Evolutionary conservation across 2,797 vertebrate genomes (phyloP).

Genomic region (Megalops cyprinoides): DNA sequence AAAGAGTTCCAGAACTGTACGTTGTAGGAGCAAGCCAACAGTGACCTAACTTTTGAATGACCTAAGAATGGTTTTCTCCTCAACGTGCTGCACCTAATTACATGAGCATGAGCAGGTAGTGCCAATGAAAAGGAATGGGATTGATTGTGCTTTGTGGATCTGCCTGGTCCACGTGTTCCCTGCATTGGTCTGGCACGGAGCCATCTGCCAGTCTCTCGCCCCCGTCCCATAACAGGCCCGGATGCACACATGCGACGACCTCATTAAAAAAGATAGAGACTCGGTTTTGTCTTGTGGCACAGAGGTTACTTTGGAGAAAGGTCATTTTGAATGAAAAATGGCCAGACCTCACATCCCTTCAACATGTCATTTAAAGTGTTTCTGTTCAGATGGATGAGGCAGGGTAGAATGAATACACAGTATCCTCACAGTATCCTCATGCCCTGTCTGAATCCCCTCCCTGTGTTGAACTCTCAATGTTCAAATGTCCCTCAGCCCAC

Average conservation of each 20-base stretch:
- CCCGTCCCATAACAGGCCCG: background rate
- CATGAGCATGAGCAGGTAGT: too few relatives aligned
- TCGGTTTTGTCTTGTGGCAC: background rate
- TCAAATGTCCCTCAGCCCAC: background rate
- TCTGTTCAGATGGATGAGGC: background rate
- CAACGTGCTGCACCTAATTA: too few relatives aligned
- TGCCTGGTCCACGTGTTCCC: background rate
- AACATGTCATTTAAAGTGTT: background rate
- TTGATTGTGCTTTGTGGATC: too few relatives aligned
- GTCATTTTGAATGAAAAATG: background rate
- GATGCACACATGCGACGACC: background rate
- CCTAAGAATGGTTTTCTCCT: too few relatives aligned
- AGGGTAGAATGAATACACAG: background rate
- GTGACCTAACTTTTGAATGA: background rate
- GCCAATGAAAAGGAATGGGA: too few relatives aligned
- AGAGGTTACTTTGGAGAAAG: background rate
- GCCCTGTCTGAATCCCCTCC: background rate
- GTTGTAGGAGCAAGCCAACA: background rate
- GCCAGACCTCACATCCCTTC: background rate
- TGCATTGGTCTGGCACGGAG: background rate
- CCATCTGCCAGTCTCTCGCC: background rate
- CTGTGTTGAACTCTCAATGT: background rate
- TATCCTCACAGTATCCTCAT: background rate
- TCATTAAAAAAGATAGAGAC: background rate
- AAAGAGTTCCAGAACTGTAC: background rate